A percentile compares a stretch with the other conserved stretches of the same genome.
Conservation (phyloP, 2,888 invertebrate genomes). For the Falcaria lacertinaria region DNA sequence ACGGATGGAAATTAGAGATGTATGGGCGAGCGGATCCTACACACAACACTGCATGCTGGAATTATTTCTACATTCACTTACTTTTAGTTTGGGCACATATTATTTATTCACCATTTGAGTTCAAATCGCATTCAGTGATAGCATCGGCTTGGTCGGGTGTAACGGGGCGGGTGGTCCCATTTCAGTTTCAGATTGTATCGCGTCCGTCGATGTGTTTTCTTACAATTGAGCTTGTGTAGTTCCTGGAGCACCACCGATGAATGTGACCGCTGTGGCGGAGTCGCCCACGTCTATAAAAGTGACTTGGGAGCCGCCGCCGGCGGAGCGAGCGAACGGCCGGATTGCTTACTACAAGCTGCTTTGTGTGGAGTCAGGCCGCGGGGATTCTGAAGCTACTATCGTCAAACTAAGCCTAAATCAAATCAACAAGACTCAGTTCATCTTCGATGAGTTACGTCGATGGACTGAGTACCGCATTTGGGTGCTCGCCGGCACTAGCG, state of each 20-base stretch:
- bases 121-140: constrained; percentile 79
- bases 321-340: constrained; percentile 93
- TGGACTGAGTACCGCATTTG: constrained; percentile 98
- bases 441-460: constrained; percentile 93
- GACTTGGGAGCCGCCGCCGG: constrained; percentile 95
- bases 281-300: constrained; percentile 94
- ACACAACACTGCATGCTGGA: constrained; percentile 62
- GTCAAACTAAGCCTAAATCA: constrained; percentile 83
- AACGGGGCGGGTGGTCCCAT: constrained; percentile 38
- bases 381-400: constrained; percentile 90
- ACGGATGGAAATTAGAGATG: constrained; percentile 62
- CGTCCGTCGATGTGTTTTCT: constrained; percentile 25
- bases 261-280: constrained; percentile 92
- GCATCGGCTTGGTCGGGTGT: constrained; percentile 59
- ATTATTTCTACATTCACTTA: constrained; percentile 34
- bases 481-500: constrained; percentile 97
- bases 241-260: constrained; percentile 97
- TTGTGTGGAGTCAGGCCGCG: constrained; percentile 90
- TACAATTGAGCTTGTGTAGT: constrained; percentile 82
- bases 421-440: constrained; percentile 81
- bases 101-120: constrained; percentile 29
- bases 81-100: constrained; percentile 66
- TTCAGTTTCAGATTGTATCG: constrained; percentile 52
- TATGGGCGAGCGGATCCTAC: constrained; percentile 74
- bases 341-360: constrained; percentile 97